Base-by-base conservation (phyloP, 2,888 invertebrate species). In the Heliconius ismenius region DNA sequence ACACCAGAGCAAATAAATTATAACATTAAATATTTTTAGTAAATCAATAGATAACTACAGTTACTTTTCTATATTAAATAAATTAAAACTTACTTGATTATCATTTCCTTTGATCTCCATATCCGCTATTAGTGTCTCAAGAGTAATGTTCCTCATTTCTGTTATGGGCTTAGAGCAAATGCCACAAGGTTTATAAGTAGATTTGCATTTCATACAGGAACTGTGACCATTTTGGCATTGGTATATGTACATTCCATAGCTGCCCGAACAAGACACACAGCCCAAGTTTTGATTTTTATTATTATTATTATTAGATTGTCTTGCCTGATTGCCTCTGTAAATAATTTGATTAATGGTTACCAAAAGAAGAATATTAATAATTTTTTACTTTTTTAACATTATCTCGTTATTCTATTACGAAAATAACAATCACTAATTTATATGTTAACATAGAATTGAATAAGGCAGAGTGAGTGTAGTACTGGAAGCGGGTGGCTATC, bases 201-300 rank as follows among this genome's bases (percentile, higher is more conserved):
- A 4, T 72, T 82, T 86, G 78, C 91, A 91, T 2, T 81, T 75
- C 1, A 74, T 67, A 78, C 91, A 91, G 1, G 86, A 85, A 73
- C 89, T 89, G 76, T 91, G 90, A 0, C 89, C 90, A 1, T 58
- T 80, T 4, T 63, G 39, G 76, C 92, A 92, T 73, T 89, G 87
- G 81, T 81, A 92, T 74, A 92, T 90, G 28, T 80, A 82, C 32
- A 81, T 18, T 0, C 84, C 85, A 39, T 83, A 88, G 24, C 78
- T 79, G 0, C 81, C 73, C 7, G 83, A 81, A 78, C 92, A 92
- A 0, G 90, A 88, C 0, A 82, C 85, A 63, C 91, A 91, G 58
- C 83, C 84, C 1, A 85, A 64, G 18, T 82, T 2, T 21, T 64
- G 36, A 15, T 49, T 49, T 2, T 49, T 11, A 10, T 58, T 36